Evolutionary conservation across 2,888 invertebrate genomes (phyloP).

Genomic region (Hypercompe scribonia): DNA sequence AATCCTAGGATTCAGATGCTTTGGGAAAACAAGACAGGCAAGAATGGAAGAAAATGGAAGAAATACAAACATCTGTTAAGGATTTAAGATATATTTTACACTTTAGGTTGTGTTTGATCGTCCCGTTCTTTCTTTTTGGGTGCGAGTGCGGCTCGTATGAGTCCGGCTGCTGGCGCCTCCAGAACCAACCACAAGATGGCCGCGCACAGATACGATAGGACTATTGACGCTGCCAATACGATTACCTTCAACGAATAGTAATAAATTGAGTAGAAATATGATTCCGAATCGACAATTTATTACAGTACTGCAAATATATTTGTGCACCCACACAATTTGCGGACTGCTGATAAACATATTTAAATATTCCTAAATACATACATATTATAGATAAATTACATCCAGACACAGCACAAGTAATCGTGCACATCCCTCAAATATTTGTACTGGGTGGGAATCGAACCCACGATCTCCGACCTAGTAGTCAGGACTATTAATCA

Average conservation of each 20-base stretch:
- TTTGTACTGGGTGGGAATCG: too few relatives aligned
- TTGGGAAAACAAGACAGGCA: too few relatives aligned
- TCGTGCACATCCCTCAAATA: not conserved
- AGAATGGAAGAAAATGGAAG: too few relatives aligned
- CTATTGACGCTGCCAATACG: slow-evolving; percentile 60
- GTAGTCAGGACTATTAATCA: too few relatives aligned
- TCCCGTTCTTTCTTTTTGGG: not conserved
- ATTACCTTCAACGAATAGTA: slow-evolving; percentile 51
- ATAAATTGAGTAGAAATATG: not conserved
- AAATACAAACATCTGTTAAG: not conserved
- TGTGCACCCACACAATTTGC: too few relatives aligned
- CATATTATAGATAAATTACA: too few relatives aligned
- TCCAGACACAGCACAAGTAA: not conserved
- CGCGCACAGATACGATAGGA: slow-evolving; percentile 63
- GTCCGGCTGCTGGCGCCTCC: slow-evolving; percentile 64
- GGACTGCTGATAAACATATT: too few relatives aligned
- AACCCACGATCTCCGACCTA: not conserved
- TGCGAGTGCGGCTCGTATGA: slow-evolving; percentile 49
- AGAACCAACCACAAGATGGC: slow-evolving; percentile 64
- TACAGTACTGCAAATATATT: too few relatives aligned
- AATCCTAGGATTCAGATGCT: too few relatives aligned
- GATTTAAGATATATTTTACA: slow-evolving; percentile 5
- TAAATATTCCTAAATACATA: too few relatives aligned
- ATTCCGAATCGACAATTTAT: too few relatives aligned
- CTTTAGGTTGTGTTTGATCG: slow-evolving; percentile 1